Evolutionary conservation across 1,140 invertebrate species (phyloP).

Genomic region (Dendroctonus ponderosae): DNA sequence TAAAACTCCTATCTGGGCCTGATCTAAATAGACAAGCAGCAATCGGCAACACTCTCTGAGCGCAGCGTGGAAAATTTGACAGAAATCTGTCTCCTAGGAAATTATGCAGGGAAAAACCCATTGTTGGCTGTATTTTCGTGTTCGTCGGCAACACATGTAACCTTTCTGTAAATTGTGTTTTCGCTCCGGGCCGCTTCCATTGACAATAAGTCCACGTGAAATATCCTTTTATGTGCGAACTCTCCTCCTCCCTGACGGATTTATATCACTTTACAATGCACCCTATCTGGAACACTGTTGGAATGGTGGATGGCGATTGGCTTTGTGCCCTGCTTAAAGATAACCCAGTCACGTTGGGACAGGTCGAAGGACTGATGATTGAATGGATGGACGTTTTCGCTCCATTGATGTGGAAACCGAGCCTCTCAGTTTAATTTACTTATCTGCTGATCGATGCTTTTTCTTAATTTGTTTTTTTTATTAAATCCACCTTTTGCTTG

Average conservation of each 20-base stretch:
- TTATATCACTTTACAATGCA: constrained; percentile 24
- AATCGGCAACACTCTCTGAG: too few species aligned
- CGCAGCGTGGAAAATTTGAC: too few species aligned
- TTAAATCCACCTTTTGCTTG: too few species aligned
- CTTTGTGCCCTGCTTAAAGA: constrained; percentile 14
- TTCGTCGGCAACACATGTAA: constrained; percentile 19
- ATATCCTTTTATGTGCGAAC: constrained; percentile 21
- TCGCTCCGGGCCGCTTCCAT: constrained; percentile 2
- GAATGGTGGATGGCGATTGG: constrained; percentile 15
- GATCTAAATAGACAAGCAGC: too few species aligned
- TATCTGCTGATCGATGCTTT: too few species aligned
- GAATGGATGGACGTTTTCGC: background rate
- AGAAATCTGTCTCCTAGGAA: too few species aligned
- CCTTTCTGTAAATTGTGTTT: constrained; percentile 20
- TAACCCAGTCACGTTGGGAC: background rate
- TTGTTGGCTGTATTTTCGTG: constrained; percentile 2
- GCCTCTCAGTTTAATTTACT: too few species aligned
- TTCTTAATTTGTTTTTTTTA: too few species aligned
- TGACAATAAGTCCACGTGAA: constrained; percentile 14
- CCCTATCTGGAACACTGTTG: constrained; percentile 12
- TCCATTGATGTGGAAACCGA: too few species aligned
- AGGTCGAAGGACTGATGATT: background rate
- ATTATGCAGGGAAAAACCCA: background rate
- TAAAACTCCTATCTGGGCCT: too few species aligned
- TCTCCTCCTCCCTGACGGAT: constrained; percentile 4